Percentiles rank a stretch among this genome's conserved stretches.
phyloP scores from a whole-genome alignment of 2,113 vertebrate species.

The Paramisgurnus dabryanus region DNA sequence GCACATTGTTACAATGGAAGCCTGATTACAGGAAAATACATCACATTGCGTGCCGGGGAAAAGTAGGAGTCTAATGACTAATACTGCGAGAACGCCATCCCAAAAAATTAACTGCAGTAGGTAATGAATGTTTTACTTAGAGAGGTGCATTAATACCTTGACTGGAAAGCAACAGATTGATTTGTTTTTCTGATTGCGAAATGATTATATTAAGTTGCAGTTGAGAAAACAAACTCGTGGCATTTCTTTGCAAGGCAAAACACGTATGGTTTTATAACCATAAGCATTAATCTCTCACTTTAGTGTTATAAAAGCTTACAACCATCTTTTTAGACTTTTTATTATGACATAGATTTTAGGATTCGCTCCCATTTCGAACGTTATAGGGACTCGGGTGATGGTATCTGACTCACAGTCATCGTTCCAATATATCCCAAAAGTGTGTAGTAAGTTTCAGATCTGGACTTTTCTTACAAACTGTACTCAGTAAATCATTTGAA shows the following conservation, averaged over 20 bases:
- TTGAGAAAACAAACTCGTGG: neutral
- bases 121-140: slow-evolving; percentile 31
- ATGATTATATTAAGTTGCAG: neutral
- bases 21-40: slow-evolving; percentile 54
- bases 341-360: no score
- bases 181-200: slow-evolving; percentile 15
- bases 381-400: no score
- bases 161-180: slow-evolving; percentile 28
- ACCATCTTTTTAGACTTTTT: no score
- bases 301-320: no score
- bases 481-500: no score
- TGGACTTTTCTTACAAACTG: no score
- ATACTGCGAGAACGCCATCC: slow-evolving; percentile 30
- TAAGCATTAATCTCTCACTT: no score
- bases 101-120: slow-evolving; percentile 37
- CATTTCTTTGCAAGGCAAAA: neutral
- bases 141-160: slow-evolving; percentile 20
- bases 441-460: no score
- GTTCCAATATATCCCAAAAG: no score
- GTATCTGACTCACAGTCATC: no score
- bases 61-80: slow-evolving; percentile 49
- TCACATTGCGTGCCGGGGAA: slow-evolving; percentile 22
- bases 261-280: neutral
- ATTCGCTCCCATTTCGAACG: no score
- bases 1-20: slow-evolving; percentile 54